Percentiles rank a stretch among this genome's conserved stretches.
Conservation (phyloP, 2,888 invertebrate species). For the Sthenelais limicola region DNA sequence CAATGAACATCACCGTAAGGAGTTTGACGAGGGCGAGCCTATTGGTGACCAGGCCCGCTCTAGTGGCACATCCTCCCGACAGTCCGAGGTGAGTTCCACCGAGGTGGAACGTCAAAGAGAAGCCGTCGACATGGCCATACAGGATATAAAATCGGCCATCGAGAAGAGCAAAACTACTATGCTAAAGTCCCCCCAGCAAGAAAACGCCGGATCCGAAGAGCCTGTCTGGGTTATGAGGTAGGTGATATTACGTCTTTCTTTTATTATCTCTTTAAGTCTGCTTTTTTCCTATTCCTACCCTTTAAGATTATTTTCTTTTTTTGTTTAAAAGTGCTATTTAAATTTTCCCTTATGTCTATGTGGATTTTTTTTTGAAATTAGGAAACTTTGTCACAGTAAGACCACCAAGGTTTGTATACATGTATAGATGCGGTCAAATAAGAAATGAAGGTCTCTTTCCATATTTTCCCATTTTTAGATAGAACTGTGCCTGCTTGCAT, state of each 20-base stretch:
- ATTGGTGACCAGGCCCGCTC: neutral
- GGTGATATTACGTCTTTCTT: constrained; percentile 35
- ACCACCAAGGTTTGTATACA: constrained; percentile 26
- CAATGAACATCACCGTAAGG: neutral
- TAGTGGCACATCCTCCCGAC: constrained; percentile 31
- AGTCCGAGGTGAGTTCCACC: constrained; percentile 31
- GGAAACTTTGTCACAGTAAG: constrained; percentile 21
- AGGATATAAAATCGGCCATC: constrained; percentile 86
- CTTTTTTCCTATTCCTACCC: neutral
- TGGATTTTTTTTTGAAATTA: too few relatives aligned
- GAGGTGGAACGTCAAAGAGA: constrained; percentile 50
- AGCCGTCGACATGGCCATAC: constrained; percentile 77
- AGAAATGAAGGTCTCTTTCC: too few relatives aligned
- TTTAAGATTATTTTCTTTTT: constrained; percentile 6
- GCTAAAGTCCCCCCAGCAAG: constrained; percentile 52
- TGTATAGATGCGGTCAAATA: neutral
- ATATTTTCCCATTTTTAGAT: neutral
- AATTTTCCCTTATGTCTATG: neutral
- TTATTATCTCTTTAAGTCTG: neutral
- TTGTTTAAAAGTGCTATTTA: neutral
- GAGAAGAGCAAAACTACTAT: constrained; percentile 77
- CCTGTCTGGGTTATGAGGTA: constrained; percentile 71
- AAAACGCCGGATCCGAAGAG: constrained; percentile 54
- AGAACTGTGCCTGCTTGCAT: too few relatives aligned
- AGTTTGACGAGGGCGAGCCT: constrained; percentile 23